A percentile compares a stretch with the other conserved stretches of the same genome.
Evolutionary conservation across 2,797 vertebrate species (phyloP).

Genomic region (Botia kubotai): DNA sequence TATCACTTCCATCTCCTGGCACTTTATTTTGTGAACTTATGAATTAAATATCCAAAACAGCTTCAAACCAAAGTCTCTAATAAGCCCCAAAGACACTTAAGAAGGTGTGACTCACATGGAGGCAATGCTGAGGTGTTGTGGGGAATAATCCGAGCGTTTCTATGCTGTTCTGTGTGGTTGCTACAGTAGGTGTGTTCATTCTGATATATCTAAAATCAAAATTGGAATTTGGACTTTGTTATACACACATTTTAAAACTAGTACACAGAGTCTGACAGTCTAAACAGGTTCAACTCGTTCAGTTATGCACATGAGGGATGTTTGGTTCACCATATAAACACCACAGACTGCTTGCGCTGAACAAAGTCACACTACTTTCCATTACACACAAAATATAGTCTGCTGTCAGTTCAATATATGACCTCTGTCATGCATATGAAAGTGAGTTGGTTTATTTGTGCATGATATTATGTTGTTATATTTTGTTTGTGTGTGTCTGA

Average conservation of each 20-base stretch:
- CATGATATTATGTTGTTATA: neutral
- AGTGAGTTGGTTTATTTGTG: neutral
- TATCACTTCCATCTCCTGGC: neutral
- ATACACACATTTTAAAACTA: neutral
- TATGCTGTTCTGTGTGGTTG: too few species aligned
- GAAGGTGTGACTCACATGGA: too few species aligned
- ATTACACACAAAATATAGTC: neutral
- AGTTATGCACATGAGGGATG: neutral
- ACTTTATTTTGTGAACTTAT: neutral
- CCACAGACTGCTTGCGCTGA: slow-evolving; percentile 1
- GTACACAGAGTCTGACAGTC: neutral
- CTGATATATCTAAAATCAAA: neutral
- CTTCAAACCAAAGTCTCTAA: neutral
- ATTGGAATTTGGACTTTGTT: neutral
- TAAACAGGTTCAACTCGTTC: neutral
- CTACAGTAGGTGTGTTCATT: neutral
- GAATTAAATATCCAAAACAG: neutral
- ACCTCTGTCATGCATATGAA: neutral
- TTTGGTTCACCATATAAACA: neutral
- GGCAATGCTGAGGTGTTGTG: too few species aligned
- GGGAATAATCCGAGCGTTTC: too few species aligned
- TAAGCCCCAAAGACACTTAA: neutral
- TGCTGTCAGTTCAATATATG: neutral
- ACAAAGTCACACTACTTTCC: slow-evolving; percentile 19
- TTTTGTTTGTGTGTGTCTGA: neutral